Base-by-base conservation (phyloP, 2,797 vertebrate genomes). In the Gila robusta region DNA sequence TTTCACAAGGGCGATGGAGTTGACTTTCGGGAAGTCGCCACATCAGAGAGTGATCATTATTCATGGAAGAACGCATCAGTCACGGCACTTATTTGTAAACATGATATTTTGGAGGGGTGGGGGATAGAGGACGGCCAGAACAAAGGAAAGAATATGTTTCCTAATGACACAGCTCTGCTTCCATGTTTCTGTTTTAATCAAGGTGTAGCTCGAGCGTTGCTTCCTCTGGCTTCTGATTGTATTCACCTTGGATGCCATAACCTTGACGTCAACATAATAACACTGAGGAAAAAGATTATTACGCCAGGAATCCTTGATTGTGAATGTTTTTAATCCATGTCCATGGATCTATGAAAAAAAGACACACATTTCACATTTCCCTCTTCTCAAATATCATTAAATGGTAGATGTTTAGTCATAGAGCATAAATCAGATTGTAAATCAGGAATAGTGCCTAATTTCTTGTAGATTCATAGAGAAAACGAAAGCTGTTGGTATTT, bases 41-140 rank as follows among this genome's bases (percentile, higher is more conserved):
- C 59, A 66, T 79, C 49, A 59, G 52, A 86, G 79, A 89, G 82
- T 6, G n/a, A 35, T 76, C 79, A 39, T 85, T 84, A 87, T 87
- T 88, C 87, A 89, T 74, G 69, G 83, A 79, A 79, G 69, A 87
- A 88, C 26, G 69, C 83, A 89, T 88, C 87, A 84, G 87, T 89
- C 86, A 86, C 16, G 35, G 69, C 52, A 67, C 73, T 82, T 66
- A 73, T 72, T 88, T 86, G 67, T 88, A 88, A 89, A 89, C 81
- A 87, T 17, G 52, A 85, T 82, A 86, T 86, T 79, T 71, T 49
- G 62, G 35, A n/a, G 44, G 35, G 39, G n/a, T 5, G 5, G 56
- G 26, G 6, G 21, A 39, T 14, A 26, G 44, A 74, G 26, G 32
- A 32, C 11, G 26, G 41, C 28, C 85, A 80, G 49, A 76, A 70